phyloP scores from a whole-genome alignment of 2,797 vertebrate genomes.

The Acipenser transmontanus region DNA sequence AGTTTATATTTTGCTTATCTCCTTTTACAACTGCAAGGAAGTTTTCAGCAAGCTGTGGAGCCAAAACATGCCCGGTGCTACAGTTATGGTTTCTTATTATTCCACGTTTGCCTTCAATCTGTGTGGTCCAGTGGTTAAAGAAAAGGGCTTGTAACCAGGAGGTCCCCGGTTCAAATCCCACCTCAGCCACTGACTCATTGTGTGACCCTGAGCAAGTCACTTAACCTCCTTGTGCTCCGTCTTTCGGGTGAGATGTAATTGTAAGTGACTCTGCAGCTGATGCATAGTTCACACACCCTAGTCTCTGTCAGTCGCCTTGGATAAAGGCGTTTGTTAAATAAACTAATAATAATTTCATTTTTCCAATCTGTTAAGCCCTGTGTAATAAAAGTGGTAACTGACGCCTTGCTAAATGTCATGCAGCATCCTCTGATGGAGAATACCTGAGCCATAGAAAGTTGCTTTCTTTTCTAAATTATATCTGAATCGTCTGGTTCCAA shows the following conservation, averaged over 20 bases:
- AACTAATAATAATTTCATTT: no score
- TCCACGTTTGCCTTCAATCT: not conserved
- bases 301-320: no score
- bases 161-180: no score
- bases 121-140: no score
- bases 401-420: not conserved
- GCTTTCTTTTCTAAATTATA: not conserved
- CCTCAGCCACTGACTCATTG: no score
- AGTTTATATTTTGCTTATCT: not conserved
- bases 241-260: no score
- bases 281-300: no score
- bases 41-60: not conserved
- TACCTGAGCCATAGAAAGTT: not conserved
- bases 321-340: no score
- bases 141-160: no score
- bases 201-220: no score
- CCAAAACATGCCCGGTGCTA: not conserved
- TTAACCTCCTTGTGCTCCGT: no score
- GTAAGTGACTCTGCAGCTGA: no score
- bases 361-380: not conserved
- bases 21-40: not conserved
- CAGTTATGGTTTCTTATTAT: not conserved
- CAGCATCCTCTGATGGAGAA: not conserved
- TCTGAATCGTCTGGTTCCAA: not conserved
- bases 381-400: not conserved